Base-by-base conservation (phyloP, 1,140 invertebrate genomes). In the Papilio polytes region DNA sequence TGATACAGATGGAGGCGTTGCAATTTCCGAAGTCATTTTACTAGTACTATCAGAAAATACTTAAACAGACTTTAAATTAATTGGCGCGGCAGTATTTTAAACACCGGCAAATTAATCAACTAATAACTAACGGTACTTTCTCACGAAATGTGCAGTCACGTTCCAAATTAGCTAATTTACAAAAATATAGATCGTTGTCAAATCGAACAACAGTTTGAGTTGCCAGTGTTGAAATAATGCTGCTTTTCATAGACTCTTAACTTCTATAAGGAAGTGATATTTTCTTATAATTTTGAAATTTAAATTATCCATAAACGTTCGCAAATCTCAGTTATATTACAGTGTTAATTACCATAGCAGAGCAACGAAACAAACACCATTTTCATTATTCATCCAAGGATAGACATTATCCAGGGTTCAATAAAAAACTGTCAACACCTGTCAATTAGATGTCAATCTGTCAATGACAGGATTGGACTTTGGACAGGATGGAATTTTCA, bases 1-100 rank as follows among this genome's bases (percentile, higher is more conserved):
- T 89, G 97, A 97, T 59, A 99, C 97, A 72, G 98, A 97, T 53
- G 98, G 98, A 83, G 97, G 97, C 86, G 96, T 94, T 74, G 87
- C 81, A 76, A 88, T 85, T 95, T 97, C 93, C 80, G 92, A 89
- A 89, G 78, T 88, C 92, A 94, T 94, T 83, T 85, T 59, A 74
- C 84, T 91, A 82, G 53, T 86, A 89, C 74, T 53, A 70, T 44
- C 59, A 82, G 56, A 12, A 81, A 77, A 81, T 41, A 80, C 77
- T n/a, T 44, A 77, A 78, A 10, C 41, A 63, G 51, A 6, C 72
- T 78, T 36, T 41, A 44, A 41, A 36, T 78, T 78, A 78, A 63
- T 36, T 20, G 20, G 46, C 36, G 26, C 26, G 13, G 12, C 51
- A 66, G n/a, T 66, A 36, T 78, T 36, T 41, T n/a, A 48, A 46